Conservation (phyloP, 2,113 vertebrate genomes). For the Brachyhypopomus gauderio region DNA sequence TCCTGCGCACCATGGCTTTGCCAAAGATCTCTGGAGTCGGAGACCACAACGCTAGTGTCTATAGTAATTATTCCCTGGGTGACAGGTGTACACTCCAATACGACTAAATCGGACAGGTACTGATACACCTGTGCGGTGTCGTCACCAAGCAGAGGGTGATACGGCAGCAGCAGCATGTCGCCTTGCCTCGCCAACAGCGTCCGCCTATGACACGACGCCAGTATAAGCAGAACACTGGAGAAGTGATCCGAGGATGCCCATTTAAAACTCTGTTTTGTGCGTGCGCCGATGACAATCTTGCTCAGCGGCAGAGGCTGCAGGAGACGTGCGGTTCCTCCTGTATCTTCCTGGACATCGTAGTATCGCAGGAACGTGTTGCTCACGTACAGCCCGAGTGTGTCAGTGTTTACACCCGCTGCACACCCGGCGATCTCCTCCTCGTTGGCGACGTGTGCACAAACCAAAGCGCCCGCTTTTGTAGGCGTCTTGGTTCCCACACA, state of each 20-base stretch:
- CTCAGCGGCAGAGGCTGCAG: slow-evolving; percentile 62
- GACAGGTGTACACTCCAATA: slow-evolving; percentile 74
- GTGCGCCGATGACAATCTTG: slow-evolving; percentile 70
- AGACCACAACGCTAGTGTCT: slow-evolving; percentile 68
- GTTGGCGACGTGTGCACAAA: slow-evolving; percentile 61
- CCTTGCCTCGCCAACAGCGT: slow-evolving; percentile 70
- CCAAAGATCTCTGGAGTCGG: slow-evolving; percentile 61
- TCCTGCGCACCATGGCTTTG: slow-evolving; percentile 13
- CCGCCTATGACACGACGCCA: slow-evolving; percentile 60
- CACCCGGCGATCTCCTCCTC: slow-evolving; percentile 62
- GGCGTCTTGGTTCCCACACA: slow-evolving; percentile 39
- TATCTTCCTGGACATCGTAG: slow-evolving; percentile 56
- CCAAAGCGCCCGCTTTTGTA: slow-evolving; percentile 65
- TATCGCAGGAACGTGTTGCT: slow-evolving; percentile 65
- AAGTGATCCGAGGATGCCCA: slow-evolving; percentile 64
- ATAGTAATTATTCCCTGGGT: slow-evolving; percentile 68
- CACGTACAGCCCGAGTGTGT: slow-evolving; percentile 67
- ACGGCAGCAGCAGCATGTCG: slow-evolving; percentile 67
- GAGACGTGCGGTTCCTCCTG: slow-evolving; percentile 54
- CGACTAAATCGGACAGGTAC: slow-evolving; percentile 64
- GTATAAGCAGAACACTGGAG: slow-evolving; percentile 60
- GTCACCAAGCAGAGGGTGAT: slow-evolving; percentile 56
- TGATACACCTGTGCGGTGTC: slow-evolving; percentile 55
- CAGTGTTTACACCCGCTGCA: slow-evolving; percentile 24
- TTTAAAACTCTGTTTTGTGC: slow-evolving; percentile 62